Base-by-base conservation (phyloP, 1,140 invertebrate species). In the Danaus plexippus region DNA sequence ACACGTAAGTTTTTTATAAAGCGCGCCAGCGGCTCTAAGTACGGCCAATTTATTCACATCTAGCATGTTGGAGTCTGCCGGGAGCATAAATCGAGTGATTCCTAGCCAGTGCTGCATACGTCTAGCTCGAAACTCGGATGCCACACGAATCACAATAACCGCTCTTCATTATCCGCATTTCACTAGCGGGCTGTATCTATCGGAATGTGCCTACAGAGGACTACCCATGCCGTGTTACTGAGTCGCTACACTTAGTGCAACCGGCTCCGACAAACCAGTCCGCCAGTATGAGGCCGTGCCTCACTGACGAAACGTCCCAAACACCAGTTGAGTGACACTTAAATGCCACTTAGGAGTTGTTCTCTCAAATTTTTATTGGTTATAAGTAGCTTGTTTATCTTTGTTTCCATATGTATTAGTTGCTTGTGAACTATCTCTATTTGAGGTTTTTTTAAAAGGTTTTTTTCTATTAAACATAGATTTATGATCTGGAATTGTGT, bases 161-260 rank as follows among this genome's bases (percentile, higher is more conserved):
- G 63, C 72, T 81, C 74, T 85, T 85, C 80, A 85, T 85, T 80
- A 81, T 78, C 74, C 77, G 61, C 77, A 76, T 80, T 82, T 83
- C 76, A 73, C 67, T 77, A 66, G 47, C 61, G 64, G 69, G 69
- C 67, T 64, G 71, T 76, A 74, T 73, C 73, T 82, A 82, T 86
- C 71, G 82, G 80, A 86, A 86, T 86, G 83, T 71, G 73, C 73
- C 73, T 77, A 80, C 78, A 77, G 78, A 81, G 76, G 73, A 72
- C 72, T 79, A 77, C 61, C 71, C 75, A 71, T 75, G 73, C 69
- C 69, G 63, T 72, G 66, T 71, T 75, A 73, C 69, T 69, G 53
- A 78, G 75, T 71, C 78, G 71, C 66, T 75, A 74, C 70, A 79
- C 78, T 76, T 76, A 69, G 75, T 62, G 62, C 73, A 71, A 86